Evolutionary conservation across 2,797 vertebrate genomes (phyloP).

Genomic region (Rhabdomys pumilio): DNA sequence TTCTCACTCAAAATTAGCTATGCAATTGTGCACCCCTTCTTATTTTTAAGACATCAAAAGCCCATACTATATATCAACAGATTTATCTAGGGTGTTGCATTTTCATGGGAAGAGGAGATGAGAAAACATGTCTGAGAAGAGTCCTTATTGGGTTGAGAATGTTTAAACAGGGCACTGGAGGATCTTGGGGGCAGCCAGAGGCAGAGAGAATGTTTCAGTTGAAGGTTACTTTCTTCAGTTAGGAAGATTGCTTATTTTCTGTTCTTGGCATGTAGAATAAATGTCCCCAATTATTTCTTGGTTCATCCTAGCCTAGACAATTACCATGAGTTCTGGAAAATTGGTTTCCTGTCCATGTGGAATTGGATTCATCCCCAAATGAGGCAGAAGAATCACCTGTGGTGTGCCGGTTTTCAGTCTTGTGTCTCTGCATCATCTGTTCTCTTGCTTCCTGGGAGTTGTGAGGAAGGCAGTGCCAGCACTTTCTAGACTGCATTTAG

Average conservation of each 20-base stretch:
- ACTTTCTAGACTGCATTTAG: background rate
- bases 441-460: background rate
- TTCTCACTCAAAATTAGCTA: background rate
- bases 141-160: background rate
- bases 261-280: slow-evolving; percentile 60
- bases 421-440: background rate
- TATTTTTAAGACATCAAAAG: background rate
- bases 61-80: background rate
- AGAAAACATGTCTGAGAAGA: background rate
- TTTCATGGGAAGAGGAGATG: background rate
- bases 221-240: background rate
- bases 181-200: background rate
- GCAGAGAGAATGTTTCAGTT: background rate
- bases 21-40: background rate
- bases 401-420: background rate
- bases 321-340: slow-evolving; percentile 41
- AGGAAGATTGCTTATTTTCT: background rate
- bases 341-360: background rate
- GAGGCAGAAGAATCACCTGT: background rate
- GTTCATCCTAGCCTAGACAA: slow-evolving; percentile 36
- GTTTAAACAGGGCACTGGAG: background rate
- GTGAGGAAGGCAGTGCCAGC: background rate
- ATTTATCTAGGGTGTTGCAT: background rate
- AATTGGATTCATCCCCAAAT: background rate
- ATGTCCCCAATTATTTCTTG: slow-evolving; percentile 36